Base-by-base conservation (phyloP, 2,888 invertebrate genomes). In the Pecten maximus region DNA sequence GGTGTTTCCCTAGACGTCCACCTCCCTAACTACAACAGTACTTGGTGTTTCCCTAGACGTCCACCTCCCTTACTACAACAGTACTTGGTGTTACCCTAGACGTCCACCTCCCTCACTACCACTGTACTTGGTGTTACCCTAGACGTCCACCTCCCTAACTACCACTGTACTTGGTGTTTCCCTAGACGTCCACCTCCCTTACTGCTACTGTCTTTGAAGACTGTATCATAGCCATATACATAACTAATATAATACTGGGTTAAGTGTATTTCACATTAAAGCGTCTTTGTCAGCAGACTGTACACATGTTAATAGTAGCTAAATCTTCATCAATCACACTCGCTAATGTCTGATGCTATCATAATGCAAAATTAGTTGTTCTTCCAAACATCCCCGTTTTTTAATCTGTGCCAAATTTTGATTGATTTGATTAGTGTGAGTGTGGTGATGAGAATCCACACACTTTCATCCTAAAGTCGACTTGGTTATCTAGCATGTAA, bases 371-470 rank as follows among this genome's bases (percentile, higher is more conserved):
- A 74, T 74, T 74, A 74, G 74, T 74, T 35, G 74, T 74, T 74
- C 35, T 74, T 74, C 35, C 74, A 74, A 74, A 74, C 74, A 74
- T 74, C 35, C 23, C 28, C 28, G 74, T 6, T 74, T 74, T 74
- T 74, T 74, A 74, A 74, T 74, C 74, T 74, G 74, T 74, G 74
- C 74, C 74, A 74, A 74, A 74, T 74, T 74, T 74, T 74, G 74
- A 74, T 74, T 74, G 74, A 74, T 74, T 74, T 74, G 74, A 74
- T 74, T 74, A 74, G 74, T 35, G 8, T 35, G 74, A 74, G 35
- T 74, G 35, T 35, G 74, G 74, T 74, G 74, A 74, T 74, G 74
- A 74, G 35, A 35, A 74, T 35, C 28, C 74, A 0, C 10, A 28
- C 23, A 74, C 74, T 74, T 74, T 74, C 74, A 74, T 74, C 74